Percentiles rank a stretch among this genome's conserved stretches.
phyloP scores from a whole-genome alignment of 64 coral and sea anemone species.

The Pocillopora damicornis region DNA sequence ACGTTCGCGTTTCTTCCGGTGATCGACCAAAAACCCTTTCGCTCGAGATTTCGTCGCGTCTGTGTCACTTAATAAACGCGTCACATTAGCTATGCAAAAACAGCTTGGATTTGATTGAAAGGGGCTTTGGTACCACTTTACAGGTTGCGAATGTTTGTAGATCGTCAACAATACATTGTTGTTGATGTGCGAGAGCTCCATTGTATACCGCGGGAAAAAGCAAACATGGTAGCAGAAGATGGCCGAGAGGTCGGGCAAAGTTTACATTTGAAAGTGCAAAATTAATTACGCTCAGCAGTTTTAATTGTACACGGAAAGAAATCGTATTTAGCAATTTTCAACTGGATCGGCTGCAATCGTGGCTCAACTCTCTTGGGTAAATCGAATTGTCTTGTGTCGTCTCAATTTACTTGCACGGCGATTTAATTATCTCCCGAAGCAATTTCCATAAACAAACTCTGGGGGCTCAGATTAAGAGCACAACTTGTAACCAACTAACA shows the following conservation, averaged over 20 bases:
- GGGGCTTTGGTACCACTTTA: constrained; percentile 17
- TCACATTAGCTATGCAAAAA: constrained; percentile 42
- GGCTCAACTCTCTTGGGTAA: background rate
- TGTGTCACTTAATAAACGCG: background rate
- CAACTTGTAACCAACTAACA: background rate
- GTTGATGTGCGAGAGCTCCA: constrained; percentile 7
- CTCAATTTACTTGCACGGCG: background rate
- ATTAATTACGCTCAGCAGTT: constrained; percentile 28
- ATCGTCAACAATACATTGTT: constrained; percentile 48
- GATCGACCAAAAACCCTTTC: background rate
- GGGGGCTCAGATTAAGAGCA: background rate
- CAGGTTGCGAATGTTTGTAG: constrained; percentile 12
- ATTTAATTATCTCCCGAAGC: constrained; percentile 15
- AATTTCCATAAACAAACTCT: constrained; percentile 4
- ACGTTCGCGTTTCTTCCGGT: background rate
- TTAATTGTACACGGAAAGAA: constrained; percentile 32
- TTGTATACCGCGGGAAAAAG: constrained; percentile 29
- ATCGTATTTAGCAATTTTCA: constrained; percentile 14
- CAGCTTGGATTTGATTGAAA: constrained; percentile 21
- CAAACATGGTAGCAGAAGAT: constrained; percentile 16
- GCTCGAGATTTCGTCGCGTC: constrained; percentile 1
- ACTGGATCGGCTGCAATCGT: background rate
- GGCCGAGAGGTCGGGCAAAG: constrained; percentile 9
- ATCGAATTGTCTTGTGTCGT: constrained; percentile 24
- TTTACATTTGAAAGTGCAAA: constrained; percentile 48